Evolutionary conservation across 2,888 invertebrate genomes (phyloP).

Genomic region (Gymnosoma rotundatum): DNA sequence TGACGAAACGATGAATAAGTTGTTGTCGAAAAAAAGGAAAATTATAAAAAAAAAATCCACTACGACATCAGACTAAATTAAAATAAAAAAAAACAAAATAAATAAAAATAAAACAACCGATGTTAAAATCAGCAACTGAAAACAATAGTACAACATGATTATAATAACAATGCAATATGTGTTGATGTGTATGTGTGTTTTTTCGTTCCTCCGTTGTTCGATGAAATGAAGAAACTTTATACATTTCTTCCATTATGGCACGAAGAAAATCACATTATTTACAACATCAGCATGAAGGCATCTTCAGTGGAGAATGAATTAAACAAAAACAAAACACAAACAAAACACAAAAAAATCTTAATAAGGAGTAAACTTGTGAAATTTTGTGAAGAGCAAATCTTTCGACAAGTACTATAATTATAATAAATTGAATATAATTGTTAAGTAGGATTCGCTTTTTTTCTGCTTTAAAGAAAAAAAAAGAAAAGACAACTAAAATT

Average conservation of each 20-base stretch:
- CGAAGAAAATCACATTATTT: conserved; percentile 52
- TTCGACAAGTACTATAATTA: conserved; percentile 71
- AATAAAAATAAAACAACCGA: conserved; percentile 29
- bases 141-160: conserved; percentile 65
- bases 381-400: conserved; percentile 59
- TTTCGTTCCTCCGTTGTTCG: conserved; percentile 11
- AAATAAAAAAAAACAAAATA: conserved; percentile 1
- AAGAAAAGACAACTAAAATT: background rate
- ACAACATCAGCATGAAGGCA: conserved; percentile 39
- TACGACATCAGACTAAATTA: conserved; percentile 25
- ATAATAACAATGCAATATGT: conserved; percentile 61
- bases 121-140: conserved; percentile 48
- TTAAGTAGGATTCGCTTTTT: conserved; percentile 31
- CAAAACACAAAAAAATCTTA: conserved; percentile 14
- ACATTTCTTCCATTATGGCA: conserved; percentile 2
- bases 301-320: conserved; percentile 7
- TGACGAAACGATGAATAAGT: conserved; percentile 77
- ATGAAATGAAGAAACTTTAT: conserved; percentile 34
- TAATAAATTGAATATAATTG: conserved; percentile 68
- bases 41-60: conserved; percentile 30
- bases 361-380: conserved; percentile 68
- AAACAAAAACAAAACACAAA: no score
- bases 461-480: conserved; percentile 20
- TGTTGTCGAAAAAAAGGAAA: conserved; percentile 67
- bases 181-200: conserved; percentile 11